These are phyloP conservation scores for Gymnopithys bicolor DNA, from an alignment of 2,797 vertebrate species.

Conservation along the genomic window DNA sequence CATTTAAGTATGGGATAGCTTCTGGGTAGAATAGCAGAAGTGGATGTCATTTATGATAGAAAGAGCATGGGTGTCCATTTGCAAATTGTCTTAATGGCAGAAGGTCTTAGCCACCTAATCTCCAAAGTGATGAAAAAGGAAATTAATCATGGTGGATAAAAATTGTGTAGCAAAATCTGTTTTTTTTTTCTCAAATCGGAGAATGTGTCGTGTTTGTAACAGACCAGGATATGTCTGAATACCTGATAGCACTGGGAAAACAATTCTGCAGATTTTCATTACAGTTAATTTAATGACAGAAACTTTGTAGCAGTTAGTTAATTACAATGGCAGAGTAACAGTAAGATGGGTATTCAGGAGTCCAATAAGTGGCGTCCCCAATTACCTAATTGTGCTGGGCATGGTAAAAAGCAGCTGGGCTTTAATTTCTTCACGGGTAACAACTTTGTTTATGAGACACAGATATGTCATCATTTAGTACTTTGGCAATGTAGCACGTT, in stretches of 20 bases:
- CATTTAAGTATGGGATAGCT: not conserved
- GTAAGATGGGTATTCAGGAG: not conserved
- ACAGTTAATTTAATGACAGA: slow-evolving; percentile 5
- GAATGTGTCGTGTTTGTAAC: not conserved
- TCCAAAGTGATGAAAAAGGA: not conserved
- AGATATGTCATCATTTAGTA: not conserved
- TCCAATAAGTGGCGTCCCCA: not conserved
- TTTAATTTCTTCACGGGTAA: slow-evolving; percentile 44
- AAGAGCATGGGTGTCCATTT: not conserved
- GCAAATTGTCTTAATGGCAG: not conserved
- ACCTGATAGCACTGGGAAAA: not conserved
- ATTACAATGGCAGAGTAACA: slow-evolving; percentile 6
- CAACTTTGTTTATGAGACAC: slow-evolving; percentile 37
- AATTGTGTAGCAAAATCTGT: not conserved
- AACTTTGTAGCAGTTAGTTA: slow-evolving; percentile 29
- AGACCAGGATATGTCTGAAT: not conserved
- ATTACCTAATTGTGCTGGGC: slow-evolving; percentile 32
- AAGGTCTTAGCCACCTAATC: not conserved
- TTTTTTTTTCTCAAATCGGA: not conserved
- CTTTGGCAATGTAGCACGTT: not conserved
- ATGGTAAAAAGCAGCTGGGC: not conserved
- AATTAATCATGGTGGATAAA: not conserved
- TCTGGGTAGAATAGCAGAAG: not conserved
- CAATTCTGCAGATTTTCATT: not conserved
- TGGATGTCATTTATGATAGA: not conserved